phyloP scores from a whole-genome alignment of 1,140 invertebrate species.

The Dendroctonus ponderosae region DNA sequence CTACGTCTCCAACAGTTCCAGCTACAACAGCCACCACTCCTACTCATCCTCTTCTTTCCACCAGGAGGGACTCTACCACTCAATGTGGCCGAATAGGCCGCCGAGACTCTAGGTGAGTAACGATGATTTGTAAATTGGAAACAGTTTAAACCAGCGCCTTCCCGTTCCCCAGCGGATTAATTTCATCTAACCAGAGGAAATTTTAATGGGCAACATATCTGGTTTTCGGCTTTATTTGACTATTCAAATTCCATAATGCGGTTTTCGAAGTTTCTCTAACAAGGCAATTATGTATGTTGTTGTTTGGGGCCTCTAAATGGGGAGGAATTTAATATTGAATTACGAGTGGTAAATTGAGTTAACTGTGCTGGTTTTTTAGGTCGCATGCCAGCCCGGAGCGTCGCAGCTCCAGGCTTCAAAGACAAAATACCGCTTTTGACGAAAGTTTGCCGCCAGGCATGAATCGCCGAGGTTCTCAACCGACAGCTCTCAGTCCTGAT shows the following conservation, averaged over 20 bases:
- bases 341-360: neutral
- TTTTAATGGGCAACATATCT: too few species aligned
- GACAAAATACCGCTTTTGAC: conserved; percentile 86
- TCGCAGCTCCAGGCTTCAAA: conserved; percentile 69
- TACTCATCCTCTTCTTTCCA: conserved; percentile 62
- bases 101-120: conserved; percentile 58
- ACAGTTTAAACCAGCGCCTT: too few species aligned
- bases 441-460: conserved; percentile 70
- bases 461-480: conserved; percentile 68
- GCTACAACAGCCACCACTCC: conserved; percentile 58
- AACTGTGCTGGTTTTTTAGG: conserved; percentile 37
- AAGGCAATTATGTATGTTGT: too few species aligned
- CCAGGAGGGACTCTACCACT: conserved; percentile 77
- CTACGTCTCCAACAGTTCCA: conserved; percentile 60
- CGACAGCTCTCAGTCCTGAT: conserved; percentile 78
- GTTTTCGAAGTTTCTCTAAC: too few species aligned
- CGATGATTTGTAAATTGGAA: too few species aligned
- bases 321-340: too few species aligned
- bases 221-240: too few species aligned
- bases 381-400: conserved; percentile 64
- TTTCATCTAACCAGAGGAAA: too few species aligned
- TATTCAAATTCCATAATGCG: too few species aligned
- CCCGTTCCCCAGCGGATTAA: too few species aligned
- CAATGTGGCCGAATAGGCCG: conserved; percentile 68
- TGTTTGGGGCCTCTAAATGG: too few species aligned